Base-by-base conservation (phyloP, 1,140 invertebrate species). In the Lethocerus indicus region DNA sequence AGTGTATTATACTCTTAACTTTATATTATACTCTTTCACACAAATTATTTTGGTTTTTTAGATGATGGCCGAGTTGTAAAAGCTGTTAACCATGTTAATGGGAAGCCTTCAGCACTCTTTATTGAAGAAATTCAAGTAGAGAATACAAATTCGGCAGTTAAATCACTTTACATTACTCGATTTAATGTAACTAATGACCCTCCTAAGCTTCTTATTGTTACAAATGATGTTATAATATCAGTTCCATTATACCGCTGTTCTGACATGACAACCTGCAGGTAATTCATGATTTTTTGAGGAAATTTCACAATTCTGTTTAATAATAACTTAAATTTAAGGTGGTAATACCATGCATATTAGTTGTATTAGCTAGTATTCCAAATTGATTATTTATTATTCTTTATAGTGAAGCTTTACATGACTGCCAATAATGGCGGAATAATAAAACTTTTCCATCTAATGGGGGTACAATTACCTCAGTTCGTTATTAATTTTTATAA, bases 61-160 rank as follows among this genome's bases (percentile, higher is more conserved):
- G 85, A 92, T 68, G 84, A 95, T 66, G 92, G 91, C 12, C 78
- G 82, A 63, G 79, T 96, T 32, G 73, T 95, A 51, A 96, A 94
- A 66, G 79, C 84, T n/a, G 77, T 94, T 14, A 95, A 92, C 64
- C 76, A 83, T 18, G 66, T 65, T 21, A 66, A 69, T 50, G 65
- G 66, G 47, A 68, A 67, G 48, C 53, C 68, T 21, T 71, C 74
- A 52, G 79, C 83, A 2, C 73, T 87, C 37, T 72, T 92, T n/a
- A 80, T 91, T 55, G 87, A 88, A 50, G 85, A 90, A 64, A 77
- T 85, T 48, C 77, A 79, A 63, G 78, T 91, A 1, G 73, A 90
- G 54, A 71, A 75, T 2, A 60, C 69, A 32, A 71, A 76, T 9
- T 68, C 73, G 3, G 70, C 83, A 1, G 74, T 91, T 5, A 78